These are phyloP conservation scores for Montifringilla adamsi DNA, from an alignment of 2,113 vertebrate genomes.

Conservation along the genomic window DNA sequence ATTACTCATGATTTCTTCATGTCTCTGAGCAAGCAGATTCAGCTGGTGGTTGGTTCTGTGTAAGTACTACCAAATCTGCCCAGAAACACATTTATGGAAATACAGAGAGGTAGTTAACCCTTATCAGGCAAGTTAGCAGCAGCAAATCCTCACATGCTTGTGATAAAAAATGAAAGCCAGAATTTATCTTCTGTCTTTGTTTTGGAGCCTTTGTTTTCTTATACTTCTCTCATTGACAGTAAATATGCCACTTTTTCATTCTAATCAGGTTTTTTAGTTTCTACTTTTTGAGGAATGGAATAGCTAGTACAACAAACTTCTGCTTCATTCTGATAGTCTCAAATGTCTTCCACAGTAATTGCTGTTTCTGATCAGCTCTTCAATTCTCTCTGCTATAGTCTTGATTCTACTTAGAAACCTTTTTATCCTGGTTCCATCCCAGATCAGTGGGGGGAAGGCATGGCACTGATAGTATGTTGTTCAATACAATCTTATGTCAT, in stretches of 20 bases:
- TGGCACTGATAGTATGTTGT: not conserved
- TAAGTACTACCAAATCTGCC: not conserved
- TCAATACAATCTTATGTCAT: not conserved
- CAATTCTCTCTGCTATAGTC: not conserved
- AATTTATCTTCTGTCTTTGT: not conserved
- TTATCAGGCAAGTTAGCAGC: not conserved
- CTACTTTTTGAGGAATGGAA: not conserved
- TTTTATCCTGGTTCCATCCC: not conserved
- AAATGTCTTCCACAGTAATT: not conserved
- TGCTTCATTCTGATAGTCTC: not conserved
- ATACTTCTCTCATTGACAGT: not conserved
- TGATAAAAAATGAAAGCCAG: not conserved
- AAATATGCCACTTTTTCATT: not conserved
- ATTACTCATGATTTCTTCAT: not conserved
- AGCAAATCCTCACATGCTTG: not conserved
- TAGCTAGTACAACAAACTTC: not conserved
- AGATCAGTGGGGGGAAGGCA: not conserved
- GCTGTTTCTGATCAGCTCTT: not conserved
- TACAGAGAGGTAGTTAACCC: not conserved
- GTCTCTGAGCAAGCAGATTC: not conserved
- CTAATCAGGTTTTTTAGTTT: not conserved
- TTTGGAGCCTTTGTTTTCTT: not conserved
- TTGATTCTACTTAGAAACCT: not conserved
- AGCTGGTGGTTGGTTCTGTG: not conserved
- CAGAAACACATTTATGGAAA: not conserved